Conservation (phyloP, 2,888 invertebrate species). For the Chironomus riparius region DNA sequence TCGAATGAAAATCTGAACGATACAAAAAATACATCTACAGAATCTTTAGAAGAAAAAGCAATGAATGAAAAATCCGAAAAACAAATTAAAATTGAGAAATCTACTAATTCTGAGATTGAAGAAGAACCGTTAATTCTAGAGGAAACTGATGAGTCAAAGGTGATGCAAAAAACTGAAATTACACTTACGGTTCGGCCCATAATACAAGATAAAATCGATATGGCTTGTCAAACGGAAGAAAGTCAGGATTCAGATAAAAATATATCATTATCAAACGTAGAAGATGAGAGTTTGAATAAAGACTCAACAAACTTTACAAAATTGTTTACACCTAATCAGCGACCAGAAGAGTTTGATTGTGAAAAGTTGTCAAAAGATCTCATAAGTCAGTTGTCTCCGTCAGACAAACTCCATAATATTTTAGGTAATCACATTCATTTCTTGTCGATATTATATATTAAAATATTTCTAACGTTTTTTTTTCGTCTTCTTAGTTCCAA, state of each 20-base stretch:
- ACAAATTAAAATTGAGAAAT: not conserved
- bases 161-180: conserved; percentile 52
- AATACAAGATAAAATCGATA: conserved; percentile 40
- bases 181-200: conserved; percentile 47
- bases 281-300: not conserved
- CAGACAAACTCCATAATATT: conserved; percentile 58
- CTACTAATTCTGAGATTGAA: not conserved
- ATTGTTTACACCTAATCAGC: conserved; percentile 43
- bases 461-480: not conserved
- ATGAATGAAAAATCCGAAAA: conserved; percentile 17
- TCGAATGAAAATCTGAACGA: conserved; percentile 3
- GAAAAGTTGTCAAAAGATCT: conserved; percentile 59
- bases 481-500: conserved; percentile 32
- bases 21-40: not conserved
- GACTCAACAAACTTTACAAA: conserved; percentile 30
- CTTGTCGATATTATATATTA: not conserved
- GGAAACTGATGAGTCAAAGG: conserved; percentile 32
- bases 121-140: not conserved
- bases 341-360: conserved; percentile 69
- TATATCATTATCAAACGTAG: not conserved
- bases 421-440: conserved; percentile 42
- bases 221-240: conserved; percentile 50
- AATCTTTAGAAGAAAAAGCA: conserved; percentile 4
- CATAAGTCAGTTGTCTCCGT: conserved; percentile 51
- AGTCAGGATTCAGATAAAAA: conserved; percentile 17